These are phyloP conservation scores for Triplophysa bombifrons DNA, from an alignment of 2,797 vertebrate genomes.

Conservation along the genomic window DNA sequence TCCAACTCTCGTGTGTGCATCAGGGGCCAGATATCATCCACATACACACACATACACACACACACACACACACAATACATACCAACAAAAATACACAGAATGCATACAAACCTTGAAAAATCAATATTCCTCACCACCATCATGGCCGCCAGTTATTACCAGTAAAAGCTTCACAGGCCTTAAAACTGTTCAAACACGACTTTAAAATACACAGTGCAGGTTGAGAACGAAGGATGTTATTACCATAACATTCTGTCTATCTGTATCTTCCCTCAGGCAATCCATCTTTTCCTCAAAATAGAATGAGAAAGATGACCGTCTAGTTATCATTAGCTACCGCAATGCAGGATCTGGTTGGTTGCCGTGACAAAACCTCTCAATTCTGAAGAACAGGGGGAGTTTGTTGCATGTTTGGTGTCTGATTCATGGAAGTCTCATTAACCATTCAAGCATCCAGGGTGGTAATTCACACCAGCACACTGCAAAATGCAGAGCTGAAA, in stretches of 20 bases:
- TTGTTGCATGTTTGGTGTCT: constrained; percentile 47
- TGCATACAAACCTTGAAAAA: constrained; percentile 66
- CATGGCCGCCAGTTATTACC: constrained; percentile 52
- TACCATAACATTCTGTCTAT: constrained; percentile 70
- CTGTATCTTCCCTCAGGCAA: constrained; percentile 66
- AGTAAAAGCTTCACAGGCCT: constrained; percentile 51
- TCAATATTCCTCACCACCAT: constrained; percentile 64
- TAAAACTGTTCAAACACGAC: constrained; percentile 46
- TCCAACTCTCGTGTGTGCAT: constrained; percentile 82
- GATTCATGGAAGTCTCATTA: constrained; percentile 61
- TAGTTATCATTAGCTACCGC: constrained; percentile 47
- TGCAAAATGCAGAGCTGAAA: constrained; percentile 49
- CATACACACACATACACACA: constrained; percentile 58
- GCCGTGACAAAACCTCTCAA: constrained; percentile 28
- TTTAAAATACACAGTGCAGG: constrained; percentile 75
- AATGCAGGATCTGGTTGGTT: constrained; percentile 39
- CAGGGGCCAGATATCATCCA: constrained; percentile 82
- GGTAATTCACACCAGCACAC: constrained; percentile 51
- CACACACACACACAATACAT: constrained; percentile 66
- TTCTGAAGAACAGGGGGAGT: constrained; percentile 23
- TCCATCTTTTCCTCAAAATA: constrained; percentile 69
- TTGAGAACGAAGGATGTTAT: constrained; percentile 80
- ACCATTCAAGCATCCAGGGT: constrained; percentile 53
- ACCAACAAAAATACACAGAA: constrained; percentile 81
- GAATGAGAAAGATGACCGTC: constrained; percentile 10